A percentile compares a stretch with the other conserved stretches of the same genome.
These are phyloP conservation scores for Gobio gobio DNA, from an alignment of 2,113 vertebrate genomes.

Conservation along the genomic window DNA sequence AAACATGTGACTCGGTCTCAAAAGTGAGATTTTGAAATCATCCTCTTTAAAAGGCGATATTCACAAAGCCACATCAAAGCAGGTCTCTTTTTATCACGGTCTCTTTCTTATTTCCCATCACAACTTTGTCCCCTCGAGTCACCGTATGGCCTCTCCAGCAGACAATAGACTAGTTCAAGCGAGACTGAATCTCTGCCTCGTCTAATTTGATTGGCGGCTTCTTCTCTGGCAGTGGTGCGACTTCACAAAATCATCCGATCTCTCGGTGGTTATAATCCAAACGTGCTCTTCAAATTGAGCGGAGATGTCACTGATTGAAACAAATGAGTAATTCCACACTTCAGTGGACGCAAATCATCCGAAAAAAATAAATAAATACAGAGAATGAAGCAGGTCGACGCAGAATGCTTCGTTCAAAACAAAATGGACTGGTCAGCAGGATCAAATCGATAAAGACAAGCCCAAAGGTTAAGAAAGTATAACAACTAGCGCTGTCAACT, in stretches of 20 bases:
- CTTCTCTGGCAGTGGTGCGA: neutral
- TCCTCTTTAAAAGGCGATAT: neutral
- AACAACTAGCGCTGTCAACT: too few species aligned
- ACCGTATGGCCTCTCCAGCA: neutral
- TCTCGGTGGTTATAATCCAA: neutral
- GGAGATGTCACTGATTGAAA: neutral
- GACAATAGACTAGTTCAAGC: constrained; percentile 18
- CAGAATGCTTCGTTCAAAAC: neutral
- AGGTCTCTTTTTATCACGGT: neutral
- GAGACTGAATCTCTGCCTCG: neutral
- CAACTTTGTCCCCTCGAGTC: constrained; percentile 3
- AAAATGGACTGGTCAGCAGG: neutral
- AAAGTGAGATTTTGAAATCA: neutral
- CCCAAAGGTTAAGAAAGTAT: neutral
- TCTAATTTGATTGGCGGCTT: constrained; percentile 11
- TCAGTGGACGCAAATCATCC: constrained; percentile 27
- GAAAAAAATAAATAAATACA: neutral
- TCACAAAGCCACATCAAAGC: constrained; percentile 20
- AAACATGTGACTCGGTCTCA: neutral
- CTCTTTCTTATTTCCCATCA: constrained; percentile 1
- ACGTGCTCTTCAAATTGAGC: constrained; percentile 25
- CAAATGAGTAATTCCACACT: constrained; percentile 35
- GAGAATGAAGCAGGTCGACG: neutral
- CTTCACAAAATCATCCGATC: constrained; percentile 5
- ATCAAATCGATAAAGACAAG: neutral